A percentile compares a stretch with the other conserved stretches of the same genome.
These are phyloP conservation scores for Eustalomyia histrio DNA, from an alignment of 2,888 invertebrate genomes.

Conservation along the genomic window DNA sequence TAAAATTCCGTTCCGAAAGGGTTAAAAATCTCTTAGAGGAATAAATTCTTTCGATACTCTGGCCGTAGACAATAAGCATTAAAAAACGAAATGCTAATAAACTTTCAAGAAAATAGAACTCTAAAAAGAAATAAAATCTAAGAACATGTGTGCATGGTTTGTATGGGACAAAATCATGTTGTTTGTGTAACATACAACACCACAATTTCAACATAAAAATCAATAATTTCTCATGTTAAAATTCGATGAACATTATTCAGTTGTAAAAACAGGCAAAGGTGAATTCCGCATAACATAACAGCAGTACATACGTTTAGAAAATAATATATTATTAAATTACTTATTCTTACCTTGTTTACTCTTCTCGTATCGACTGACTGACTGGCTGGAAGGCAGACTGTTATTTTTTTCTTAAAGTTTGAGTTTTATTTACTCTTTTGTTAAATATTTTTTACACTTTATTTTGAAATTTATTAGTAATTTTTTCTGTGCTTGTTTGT, in stretches of 20 bases:
- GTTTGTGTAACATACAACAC: conserved; percentile 20
- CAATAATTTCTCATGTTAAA: conserved; percentile 35
- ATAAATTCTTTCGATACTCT: too few species aligned
- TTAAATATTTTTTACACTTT: conserved; percentile 26
- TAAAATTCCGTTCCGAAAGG: too few species aligned
- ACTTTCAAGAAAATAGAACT: conserved; percentile 17
- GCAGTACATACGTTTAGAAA: background rate
- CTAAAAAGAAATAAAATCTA: conserved; percentile 13
- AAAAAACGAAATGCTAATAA: conserved; percentile 52
- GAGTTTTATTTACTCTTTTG: background rate
- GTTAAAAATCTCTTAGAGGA: background rate
- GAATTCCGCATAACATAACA: background rate
- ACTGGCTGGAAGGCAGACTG: background rate
- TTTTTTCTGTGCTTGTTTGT: conserved; percentile 31
- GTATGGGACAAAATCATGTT: conserved; percentile 17
- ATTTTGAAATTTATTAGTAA: background rate
- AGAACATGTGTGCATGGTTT: conserved; percentile 36
- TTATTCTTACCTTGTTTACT: conserved; percentile 26
- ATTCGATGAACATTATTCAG: background rate
- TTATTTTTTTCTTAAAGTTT: conserved; percentile 27
- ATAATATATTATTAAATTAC: conserved; percentile 16
- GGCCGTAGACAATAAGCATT: background rate
- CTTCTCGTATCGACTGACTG: background rate
- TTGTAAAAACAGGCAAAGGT: conserved; percentile 13
- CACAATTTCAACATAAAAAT: conserved; percentile 49